Percentiles rank a stretch among this genome's conserved stretches.
phyloP scores from a whole-genome alignment of 2,113 vertebrate species.

The Typhlomys cinereus region DNA sequence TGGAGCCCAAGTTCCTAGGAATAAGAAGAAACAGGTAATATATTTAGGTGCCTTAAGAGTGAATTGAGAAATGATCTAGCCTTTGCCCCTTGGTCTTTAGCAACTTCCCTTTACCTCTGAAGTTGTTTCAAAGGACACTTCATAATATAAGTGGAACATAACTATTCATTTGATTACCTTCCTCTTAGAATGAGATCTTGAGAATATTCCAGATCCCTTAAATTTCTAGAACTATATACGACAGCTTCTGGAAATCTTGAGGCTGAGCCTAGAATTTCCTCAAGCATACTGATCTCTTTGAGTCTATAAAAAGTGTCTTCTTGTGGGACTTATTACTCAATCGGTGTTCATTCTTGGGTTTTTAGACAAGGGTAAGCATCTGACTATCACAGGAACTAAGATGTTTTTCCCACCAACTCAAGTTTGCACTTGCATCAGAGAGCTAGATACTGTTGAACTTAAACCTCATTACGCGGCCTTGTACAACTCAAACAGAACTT shows the following conservation, averaged over 20 bases:
- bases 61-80: background rate
- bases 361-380: background rate
- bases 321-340: background rate
- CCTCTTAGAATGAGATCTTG: background rate
- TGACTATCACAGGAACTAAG: background rate
- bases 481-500: background rate
- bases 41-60: background rate
- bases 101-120: background rate
- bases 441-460: background rate
- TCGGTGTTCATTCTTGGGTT: background rate
- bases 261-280: slow-evolving; percentile 2
- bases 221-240: background rate
- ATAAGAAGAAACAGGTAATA: background rate
- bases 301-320: background rate
- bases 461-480: background rate
- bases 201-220: background rate
- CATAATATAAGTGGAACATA: background rate
- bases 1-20: background rate
- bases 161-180: background rate
- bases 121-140: background rate
- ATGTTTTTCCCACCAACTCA: too few relatives aligned
- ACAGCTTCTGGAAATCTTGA: background rate
- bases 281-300: background rate
- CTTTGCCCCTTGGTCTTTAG: background rate
- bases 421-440: background rate